Evolutionary conservation across 2,113 vertebrate species (phyloP).

Genomic region (Periophthalmodon schlosseri): DNA sequence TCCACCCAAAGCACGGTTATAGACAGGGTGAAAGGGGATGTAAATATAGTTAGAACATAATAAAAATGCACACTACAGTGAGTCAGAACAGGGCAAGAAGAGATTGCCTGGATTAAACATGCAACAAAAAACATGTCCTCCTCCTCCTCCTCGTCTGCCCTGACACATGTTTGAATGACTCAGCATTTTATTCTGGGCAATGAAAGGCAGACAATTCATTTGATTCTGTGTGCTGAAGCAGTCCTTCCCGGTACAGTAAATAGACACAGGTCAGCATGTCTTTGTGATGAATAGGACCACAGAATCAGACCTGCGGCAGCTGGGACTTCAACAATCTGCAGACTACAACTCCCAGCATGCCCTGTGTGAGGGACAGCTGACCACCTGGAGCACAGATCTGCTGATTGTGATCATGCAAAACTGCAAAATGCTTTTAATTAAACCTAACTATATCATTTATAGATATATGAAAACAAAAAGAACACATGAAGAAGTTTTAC

Average conservation of each 20-base stretch:
- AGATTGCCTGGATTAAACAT: constrained; percentile 64
- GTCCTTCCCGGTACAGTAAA: constrained; percentile 43
- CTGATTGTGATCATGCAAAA: constrained; percentile 2
- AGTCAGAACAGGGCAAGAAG: constrained; percentile 49
- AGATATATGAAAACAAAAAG: not conserved
- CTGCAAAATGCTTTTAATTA: not conserved
- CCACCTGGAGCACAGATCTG: constrained; percentile 10
- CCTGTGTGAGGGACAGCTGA: constrained; percentile 2
- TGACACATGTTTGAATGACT: constrained; percentile 44
- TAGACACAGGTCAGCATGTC: constrained; percentile 61
- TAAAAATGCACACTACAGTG: constrained; percentile 17
- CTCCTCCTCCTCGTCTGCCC: constrained; percentile 69
- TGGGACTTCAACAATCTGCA: constrained; percentile 33
- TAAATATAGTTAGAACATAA: not conserved
- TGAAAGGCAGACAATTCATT: constrained; percentile 58
- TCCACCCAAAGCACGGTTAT: constrained; percentile 21
- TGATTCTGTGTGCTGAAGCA: constrained; percentile 62
- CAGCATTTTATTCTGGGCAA: constrained; percentile 56
- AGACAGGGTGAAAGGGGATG: constrained; percentile 11
- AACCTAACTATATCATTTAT: not conserved
- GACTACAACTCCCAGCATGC: constrained; percentile 24
- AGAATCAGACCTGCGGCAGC: constrained; percentile 54
- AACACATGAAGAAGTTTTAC: not conserved
- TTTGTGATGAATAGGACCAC: constrained; percentile 56
- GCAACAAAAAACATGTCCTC: constrained; percentile 72